These are phyloP conservation scores for Arctia plantaginis DNA, from an alignment of 2,888 invertebrate genomes.

Conservation along the genomic window DNA sequence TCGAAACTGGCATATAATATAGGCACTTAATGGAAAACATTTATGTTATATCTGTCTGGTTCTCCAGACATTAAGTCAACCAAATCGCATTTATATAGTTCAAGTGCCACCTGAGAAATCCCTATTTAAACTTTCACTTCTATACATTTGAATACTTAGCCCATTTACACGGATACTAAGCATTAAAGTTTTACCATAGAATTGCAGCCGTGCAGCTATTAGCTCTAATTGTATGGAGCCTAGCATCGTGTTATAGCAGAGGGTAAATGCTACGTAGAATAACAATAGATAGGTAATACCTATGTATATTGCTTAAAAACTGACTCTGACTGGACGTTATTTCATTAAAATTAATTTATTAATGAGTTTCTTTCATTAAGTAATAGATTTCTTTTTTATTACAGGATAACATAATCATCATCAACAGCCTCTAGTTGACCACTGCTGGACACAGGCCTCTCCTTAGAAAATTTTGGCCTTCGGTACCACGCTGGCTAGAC, in stretches of 20 bases:
- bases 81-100: not conserved
- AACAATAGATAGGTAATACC: not conserved
- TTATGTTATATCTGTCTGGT: too few relatives aligned
- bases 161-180: conserved; percentile 23
- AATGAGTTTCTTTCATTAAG: too few relatives aligned
- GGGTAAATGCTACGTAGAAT: not conserved
- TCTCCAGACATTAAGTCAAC: not conserved
- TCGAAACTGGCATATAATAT: too few relatives aligned
- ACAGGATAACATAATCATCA: too few relatives aligned
- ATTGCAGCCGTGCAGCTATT: conserved; percentile 17
- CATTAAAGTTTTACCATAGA: conserved; percentile 24
- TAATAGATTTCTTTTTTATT: too few relatives aligned
- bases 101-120: not conserved
- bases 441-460: too few relatives aligned
- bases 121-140: conserved; percentile 5
- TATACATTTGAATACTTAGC: conserved; percentile 1
- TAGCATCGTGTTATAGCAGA: conserved; percentile 13
- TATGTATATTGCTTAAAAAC: not conserved
- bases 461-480: too few relatives aligned
- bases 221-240: conserved; percentile 32
- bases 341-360: too few relatives aligned
- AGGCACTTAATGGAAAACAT: too few relatives aligned
- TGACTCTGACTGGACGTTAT: too few relatives aligned
- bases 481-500: too few relatives aligned
- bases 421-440: too few relatives aligned